Conservation (phyloP, 2,888 invertebrate species). For the Aphodius sticticus region DNA sequence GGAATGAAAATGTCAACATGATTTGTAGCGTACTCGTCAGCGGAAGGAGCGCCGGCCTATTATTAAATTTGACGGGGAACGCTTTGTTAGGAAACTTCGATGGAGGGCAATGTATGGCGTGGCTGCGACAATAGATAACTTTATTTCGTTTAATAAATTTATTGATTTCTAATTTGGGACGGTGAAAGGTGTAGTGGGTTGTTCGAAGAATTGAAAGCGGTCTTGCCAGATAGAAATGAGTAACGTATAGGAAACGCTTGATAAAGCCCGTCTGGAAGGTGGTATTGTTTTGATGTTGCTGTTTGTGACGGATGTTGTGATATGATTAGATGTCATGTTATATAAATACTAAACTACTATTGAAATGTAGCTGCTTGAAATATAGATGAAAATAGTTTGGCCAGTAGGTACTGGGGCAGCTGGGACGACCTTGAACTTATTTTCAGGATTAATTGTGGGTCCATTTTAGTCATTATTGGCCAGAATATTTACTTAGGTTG, state of each 20-base stretch:
- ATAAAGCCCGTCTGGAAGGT: too few species aligned
- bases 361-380: too few species aligned
- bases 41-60: slow-evolving; percentile 28
- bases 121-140: slow-evolving; percentile 12
- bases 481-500: too few species aligned
- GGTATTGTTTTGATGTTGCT: too few species aligned
- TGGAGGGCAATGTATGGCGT: neutral
- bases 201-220: neutral
- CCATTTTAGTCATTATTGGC: too few species aligned
- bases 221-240: neutral
- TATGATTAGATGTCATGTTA: too few species aligned
- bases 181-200: neutral
- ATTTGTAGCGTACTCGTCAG: slow-evolving; percentile 35
- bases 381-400: too few species aligned
- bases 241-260: neutral
- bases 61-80: slow-evolving; percentile 37
- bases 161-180: slow-evolving; percentile 28
- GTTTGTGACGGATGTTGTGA: too few species aligned
- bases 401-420: too few species aligned
- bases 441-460: too few species aligned
- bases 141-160: slow-evolving; percentile 33
- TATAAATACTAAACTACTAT: too few species aligned
- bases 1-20: slow-evolving; percentile 34
- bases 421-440: too few species aligned
- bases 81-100: slow-evolving; percentile 28